Conservation (phyloP, 2,888 invertebrate genomes). For the Slavum lentiscoides region DNA sequence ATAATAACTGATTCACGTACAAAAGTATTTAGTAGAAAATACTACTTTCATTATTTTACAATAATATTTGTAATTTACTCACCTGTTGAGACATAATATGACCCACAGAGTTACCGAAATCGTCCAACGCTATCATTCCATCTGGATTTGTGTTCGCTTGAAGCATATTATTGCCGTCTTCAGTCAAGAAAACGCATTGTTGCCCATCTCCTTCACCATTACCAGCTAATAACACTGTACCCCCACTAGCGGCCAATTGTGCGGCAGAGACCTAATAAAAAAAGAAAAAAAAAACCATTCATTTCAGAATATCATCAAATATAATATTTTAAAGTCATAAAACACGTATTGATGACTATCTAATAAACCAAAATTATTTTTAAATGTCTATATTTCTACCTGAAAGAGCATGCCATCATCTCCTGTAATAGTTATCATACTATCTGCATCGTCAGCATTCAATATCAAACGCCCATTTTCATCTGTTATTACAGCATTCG, state of each 20-base stretch:
- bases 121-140: slow-evolving; percentile 57
- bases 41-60: background rate
- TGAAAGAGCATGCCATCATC: slow-evolving; percentile 82
- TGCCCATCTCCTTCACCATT: slow-evolving; percentile 77
- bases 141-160: slow-evolving; percentile 56
- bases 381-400: slow-evolving; percentile 59
- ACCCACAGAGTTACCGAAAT: slow-evolving; percentile 63
- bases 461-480: slow-evolving; percentile 48
- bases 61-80: slow-evolving; percentile 55
- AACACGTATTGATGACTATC: background rate
- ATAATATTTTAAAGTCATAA: too few species aligned
- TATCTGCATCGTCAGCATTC: slow-evolving; percentile 58
- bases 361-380: background rate
- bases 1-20: too few species aligned
- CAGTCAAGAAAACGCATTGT: slow-evolving; percentile 70
- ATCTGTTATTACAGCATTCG: slow-evolving; percentile 33
- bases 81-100: slow-evolving; percentile 66
- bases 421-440: slow-evolving; percentile 77
- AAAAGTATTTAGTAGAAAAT: too few species aligned
- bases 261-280: slow-evolving; percentile 71
- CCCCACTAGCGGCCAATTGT: slow-evolving; percentile 70
- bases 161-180: slow-evolving; percentile 60
- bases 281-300: too few species aligned
- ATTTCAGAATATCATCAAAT: background rate
- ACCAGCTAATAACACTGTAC: slow-evolving; percentile 74